phyloP scores from a whole-genome alignment of 2,113 vertebrate species.

The Odontesthes bonariensis region DNA sequence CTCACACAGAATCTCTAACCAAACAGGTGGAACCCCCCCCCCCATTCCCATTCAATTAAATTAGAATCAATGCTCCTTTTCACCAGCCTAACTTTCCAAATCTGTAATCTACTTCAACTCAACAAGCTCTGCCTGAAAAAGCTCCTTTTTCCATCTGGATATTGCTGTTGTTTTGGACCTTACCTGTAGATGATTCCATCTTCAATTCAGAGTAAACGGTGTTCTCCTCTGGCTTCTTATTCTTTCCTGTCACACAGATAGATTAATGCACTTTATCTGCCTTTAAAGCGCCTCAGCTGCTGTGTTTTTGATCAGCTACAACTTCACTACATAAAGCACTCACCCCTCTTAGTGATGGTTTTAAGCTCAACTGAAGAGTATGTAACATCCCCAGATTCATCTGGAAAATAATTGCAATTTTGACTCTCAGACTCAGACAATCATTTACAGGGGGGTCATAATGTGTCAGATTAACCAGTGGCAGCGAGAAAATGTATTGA shows the following conservation, averaged over 20 bases:
- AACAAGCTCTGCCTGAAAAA: too few relatives aligned
- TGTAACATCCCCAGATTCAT: neutral
- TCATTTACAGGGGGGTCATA: neutral
- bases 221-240: neutral
- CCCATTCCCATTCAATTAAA: too few relatives aligned
- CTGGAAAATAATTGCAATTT: neutral
- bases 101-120: too few relatives aligned
- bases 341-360: neutral
- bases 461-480: neutral
- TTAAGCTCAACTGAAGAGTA: slow-evolving; percentile 4
- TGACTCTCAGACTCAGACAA: neutral
- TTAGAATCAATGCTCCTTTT: too few relatives aligned
- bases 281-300: neutral
- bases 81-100: too few relatives aligned
- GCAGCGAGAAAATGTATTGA: too few relatives aligned
- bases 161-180: too few relatives aligned
- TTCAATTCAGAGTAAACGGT: slow-evolving; percentile 6
- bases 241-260: neutral
- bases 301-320: neutral
- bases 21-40: too few relatives aligned
- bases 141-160: too few relatives aligned
- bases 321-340: neutral
- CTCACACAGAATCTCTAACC: too few relatives aligned
- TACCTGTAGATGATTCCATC: neutral
- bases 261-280: neutral